Evolutionary conservation across 1,140 invertebrate species (phyloP), one percentile per base, ranked within the genome.

Genomic region (Ylistrum balloti): DNA sequence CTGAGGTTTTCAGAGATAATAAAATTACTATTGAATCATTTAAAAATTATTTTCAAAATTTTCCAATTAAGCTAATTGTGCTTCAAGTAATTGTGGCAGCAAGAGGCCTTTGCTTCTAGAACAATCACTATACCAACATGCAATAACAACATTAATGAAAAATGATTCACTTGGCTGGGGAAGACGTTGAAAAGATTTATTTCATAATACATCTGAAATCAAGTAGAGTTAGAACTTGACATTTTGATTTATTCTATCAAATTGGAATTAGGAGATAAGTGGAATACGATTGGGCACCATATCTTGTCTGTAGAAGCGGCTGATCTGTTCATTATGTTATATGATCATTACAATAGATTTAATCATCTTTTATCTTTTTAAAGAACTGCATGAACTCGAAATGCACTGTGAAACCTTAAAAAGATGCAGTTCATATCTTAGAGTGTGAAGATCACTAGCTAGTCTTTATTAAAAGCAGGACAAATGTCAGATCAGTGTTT

Each of bases 61-160:
- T 74, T 74, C 56, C n/a, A 74, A 74, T 74, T 74, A 74, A 74
- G 56, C 56, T 74, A 74, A 74, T 74, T 74, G 56, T 74, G 56
- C 56, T 17, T 74, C 0, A 74, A 28, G 56, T 74, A 74, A 74
- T 74, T 74, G n/a, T 74, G 56, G 22, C n/a, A 74, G 56, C 5
- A 74, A 17, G n/a, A n/a, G 22, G 5, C n/a, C 56, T 28, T n/a
- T 74, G 56, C 17, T 74, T 28, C 22, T 28, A 17, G 56, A 28
- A 74, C n/a, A 28, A 74, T 5, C 17, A 17, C 5, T 74, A 74
- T 28, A 74, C 56, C 56, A 74, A 17, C 56, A 74, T 74, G 56
- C 56, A 74, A 74, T 74, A 74, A 22, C 56, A 74, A n/a, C 22
- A n/a, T n/a, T 74, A 74, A 74, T 74, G 56, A 74, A 74, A n/a